Conservation (phyloP, 2,888 invertebrate species). For the Bugula neritina region DNA sequence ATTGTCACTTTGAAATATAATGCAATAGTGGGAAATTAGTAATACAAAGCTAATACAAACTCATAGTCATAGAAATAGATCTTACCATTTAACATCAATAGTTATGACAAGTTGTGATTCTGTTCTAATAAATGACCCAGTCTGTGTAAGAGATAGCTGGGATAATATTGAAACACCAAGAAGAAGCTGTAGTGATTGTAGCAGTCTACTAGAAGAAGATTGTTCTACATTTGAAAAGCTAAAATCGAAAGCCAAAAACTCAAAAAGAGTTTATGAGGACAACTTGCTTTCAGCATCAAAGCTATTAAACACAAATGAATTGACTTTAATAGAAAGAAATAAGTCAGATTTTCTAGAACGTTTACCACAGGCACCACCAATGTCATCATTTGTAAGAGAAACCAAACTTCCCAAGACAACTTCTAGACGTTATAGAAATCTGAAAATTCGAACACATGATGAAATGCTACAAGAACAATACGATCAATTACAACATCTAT, state of each 20-base stretch:
- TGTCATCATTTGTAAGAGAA: neutral
- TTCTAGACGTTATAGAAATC: neutral
- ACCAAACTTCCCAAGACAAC: neutral
- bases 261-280: neutral
- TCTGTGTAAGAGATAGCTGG: conserved; percentile 15
- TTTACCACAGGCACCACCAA: neutral
- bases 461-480: conserved; percentile 12
- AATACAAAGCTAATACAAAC: too few species aligned
- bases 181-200: neutral
- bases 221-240: neutral
- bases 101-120: neutral
- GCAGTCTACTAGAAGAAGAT: neutral
- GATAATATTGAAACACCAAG: neutral
- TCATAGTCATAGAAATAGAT: too few species aligned
- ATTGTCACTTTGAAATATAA: too few species aligned
- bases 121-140: neutral
- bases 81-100: too few species aligned
- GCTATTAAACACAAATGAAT: neutral
- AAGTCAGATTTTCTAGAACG: too few species aligned
- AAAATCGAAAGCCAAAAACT: neutral
- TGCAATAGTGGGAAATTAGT: too few species aligned
- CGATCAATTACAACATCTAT: neutral
- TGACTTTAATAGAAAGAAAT: too few species aligned
- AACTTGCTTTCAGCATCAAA: neutral
- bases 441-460: conserved; percentile 8